Percentiles rank a stretch among this genome's conserved stretches.
Conservation (phyloP, 2,797 vertebrate genomes). For the Pogonophryne albipinna region DNA sequence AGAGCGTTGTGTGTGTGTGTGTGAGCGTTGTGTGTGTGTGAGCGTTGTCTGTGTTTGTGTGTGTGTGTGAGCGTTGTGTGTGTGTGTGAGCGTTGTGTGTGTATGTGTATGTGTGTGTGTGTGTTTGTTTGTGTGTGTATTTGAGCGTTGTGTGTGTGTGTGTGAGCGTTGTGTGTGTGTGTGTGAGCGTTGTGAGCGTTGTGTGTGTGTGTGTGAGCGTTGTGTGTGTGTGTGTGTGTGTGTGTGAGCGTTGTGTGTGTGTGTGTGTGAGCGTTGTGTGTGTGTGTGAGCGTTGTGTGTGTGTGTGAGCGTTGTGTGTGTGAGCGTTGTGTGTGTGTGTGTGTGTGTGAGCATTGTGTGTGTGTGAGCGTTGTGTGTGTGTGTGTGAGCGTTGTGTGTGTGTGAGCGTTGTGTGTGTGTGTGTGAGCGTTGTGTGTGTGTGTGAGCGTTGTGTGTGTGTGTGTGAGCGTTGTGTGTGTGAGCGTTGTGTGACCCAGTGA, state of each 20-base stretch:
- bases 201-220: too few relatives aligned
- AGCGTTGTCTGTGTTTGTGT: conserved; percentile 8
- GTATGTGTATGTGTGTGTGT: too few relatives aligned
- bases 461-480: too few relatives aligned
- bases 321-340: too few relatives aligned
- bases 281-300: conserved; percentile 48
- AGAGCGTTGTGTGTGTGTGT: conserved; percentile 57
- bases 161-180: conserved; percentile 49
- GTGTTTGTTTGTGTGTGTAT: conserved; percentile 45
- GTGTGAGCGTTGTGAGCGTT: conserved; percentile 52
- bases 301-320: conserved; percentile 53
- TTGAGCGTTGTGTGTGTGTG: conserved; percentile 33
- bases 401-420: conserved; percentile 51
- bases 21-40: conserved; percentile 37
- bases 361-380: conserved; percentile 40
- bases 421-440: conserved; percentile 43
- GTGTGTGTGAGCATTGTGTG: too few relatives aligned
- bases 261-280: conserved; percentile 50
- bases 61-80: conserved; percentile 60
- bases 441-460: too few relatives aligned
- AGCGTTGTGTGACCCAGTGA: conserved; percentile 58
- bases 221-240: too few relatives aligned
- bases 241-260: conserved; percentile 25
- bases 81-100: too few relatives aligned
- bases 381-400: conserved; percentile 46